Evolutionary conservation across 2,888 invertebrate species (phyloP).

Genomic region (Aphodius granarius): DNA sequence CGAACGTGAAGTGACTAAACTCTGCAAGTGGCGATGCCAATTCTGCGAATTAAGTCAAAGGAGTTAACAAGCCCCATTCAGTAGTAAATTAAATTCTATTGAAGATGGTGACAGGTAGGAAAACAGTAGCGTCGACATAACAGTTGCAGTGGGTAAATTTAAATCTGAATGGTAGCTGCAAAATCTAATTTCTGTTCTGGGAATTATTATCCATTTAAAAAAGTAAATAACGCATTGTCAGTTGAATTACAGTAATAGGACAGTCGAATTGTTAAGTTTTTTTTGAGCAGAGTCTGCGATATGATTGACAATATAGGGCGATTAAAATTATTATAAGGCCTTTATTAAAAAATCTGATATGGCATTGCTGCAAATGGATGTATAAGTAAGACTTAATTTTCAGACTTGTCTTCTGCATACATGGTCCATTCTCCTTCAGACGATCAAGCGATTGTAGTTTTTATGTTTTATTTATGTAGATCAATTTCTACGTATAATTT

Average conservation of each 20-base stretch:
- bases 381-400: too few relatives aligned
- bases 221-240: neutral
- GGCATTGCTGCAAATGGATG: neutral
- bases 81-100: slow-evolving; percentile 7
- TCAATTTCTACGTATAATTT: too few relatives aligned
- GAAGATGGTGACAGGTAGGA: neutral
- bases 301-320: neutral
- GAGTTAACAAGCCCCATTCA: slow-evolving; percentile 4
- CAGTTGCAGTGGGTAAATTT: neutral
- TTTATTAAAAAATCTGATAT: neutral
- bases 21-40: neutral
- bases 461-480: too few relatives aligned
- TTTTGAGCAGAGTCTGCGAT: neutral
- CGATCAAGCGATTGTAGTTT: too few relatives aligned
- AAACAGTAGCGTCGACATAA: neutral
- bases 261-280: neutral
- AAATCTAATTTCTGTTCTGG: neutral
- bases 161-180: neutral
- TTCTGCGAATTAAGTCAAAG: slow-evolving; percentile 12
- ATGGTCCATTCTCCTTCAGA: too few relatives aligned
- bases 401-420: too few relatives aligned
- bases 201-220: neutral
- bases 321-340: neutral
- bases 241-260: neutral
- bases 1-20: neutral